phyloP scores from a whole-genome alignment of 1,140 invertebrate species.

The Lepidurus packardi region DNA sequence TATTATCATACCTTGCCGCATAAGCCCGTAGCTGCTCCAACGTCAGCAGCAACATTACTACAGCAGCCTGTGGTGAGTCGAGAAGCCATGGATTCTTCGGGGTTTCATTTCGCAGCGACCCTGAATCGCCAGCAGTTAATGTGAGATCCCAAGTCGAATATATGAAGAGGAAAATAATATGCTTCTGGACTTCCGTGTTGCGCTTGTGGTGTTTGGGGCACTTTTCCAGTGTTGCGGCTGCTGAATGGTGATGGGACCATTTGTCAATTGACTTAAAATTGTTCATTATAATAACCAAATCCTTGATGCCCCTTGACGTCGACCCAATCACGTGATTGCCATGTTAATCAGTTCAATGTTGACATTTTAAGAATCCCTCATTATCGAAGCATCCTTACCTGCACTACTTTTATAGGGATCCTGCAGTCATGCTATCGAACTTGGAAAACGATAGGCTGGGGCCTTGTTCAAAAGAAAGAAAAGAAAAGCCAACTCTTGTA shows the following conservation, averaged over 20 bases:
- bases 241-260: conserved; percentile 18
- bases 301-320: neutral
- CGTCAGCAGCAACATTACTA: neutral
- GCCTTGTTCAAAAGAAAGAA: neutral
- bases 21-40: neutral
- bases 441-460: neutral
- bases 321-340: neutral
- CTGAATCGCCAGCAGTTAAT: neutral
- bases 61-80: neutral
- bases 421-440: neutral
- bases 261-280: conserved; percentile 6
- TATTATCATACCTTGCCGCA: neutral
- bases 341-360: neutral
- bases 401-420: neutral
- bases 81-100: neutral
- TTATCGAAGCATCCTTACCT: neutral
- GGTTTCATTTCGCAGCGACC: neutral
- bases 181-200: neutral
- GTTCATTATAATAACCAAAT: neutral
- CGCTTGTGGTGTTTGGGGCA: neutral
- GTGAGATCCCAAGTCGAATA: neutral
- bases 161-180: neutral
- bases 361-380: neutral
- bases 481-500: no score
- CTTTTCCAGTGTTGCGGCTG: conserved; percentile 6